Percentiles rank a stretch among this genome's conserved stretches.
These are phyloP conservation scores for Microctenopoma stevenorrisi DNA, from an alignment of 2,797 vertebrate genomes.

Conservation along the genomic window DNA sequence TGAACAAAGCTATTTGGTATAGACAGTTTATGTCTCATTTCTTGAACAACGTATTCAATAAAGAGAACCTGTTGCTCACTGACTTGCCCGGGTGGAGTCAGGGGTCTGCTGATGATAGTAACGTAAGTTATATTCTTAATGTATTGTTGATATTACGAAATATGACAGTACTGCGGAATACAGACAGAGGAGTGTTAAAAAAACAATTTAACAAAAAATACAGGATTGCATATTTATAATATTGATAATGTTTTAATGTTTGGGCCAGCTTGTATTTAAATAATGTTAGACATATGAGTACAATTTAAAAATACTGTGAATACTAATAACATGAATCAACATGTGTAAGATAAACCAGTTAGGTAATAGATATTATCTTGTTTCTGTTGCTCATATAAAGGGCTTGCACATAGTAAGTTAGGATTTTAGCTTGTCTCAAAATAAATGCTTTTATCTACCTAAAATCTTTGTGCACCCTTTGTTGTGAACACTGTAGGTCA, in stretches of 20 bases:
- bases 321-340: no score
- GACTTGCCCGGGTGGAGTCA: slow-evolving; percentile 32
- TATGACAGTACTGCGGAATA: no score
- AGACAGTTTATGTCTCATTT: slow-evolving; percentile 23
- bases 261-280: no score
- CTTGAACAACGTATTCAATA: slow-evolving; percentile 27
- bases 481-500: slow-evolving; percentile 52
- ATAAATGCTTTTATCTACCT: not conserved
- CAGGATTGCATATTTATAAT: no score
- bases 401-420: not conserved
- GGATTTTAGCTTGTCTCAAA: not conserved
- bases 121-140: slow-evolving; percentile 41
- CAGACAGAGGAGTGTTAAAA: no score
- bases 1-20: slow-evolving; percentile 42
- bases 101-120: slow-evolving; percentile 21
- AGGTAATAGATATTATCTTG: not conserved
- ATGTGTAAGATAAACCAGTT: not conserved
- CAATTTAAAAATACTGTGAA: no score
- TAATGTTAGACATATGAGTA: no score
- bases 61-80: slow-evolving; percentile 56
- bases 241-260: no score
- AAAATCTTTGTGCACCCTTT: not conserved
- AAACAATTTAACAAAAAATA: no score
- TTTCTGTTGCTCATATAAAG: not conserved
- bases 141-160: not conserved